These are phyloP conservation scores for Crax fasciolata DNA, from an alignment of 2,797 vertebrate genomes.

Conservation along the genomic window DNA sequence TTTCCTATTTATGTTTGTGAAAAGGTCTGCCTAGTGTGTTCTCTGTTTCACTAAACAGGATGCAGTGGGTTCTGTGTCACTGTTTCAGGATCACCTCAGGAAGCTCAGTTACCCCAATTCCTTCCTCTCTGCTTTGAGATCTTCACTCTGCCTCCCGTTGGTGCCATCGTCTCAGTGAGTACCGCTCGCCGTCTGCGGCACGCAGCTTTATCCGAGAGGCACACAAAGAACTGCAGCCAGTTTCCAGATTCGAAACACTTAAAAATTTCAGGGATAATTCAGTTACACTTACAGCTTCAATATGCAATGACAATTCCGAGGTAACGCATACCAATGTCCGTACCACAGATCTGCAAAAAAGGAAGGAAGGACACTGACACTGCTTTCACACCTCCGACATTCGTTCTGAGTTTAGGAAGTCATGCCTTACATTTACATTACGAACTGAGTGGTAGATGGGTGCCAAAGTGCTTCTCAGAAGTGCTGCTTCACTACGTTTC, in stretches of 20 bases:
- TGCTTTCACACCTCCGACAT: neutral
- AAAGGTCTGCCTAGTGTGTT: slow-evolving; percentile 62
- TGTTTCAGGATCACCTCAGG: slow-evolving; percentile 93
- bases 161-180: slow-evolving; percentile 80
- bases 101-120: slow-evolving; percentile 85
- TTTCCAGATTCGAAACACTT: slow-evolving; percentile 45
- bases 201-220: slow-evolving; percentile 12
- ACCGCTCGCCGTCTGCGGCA: slow-evolving; percentile 34
- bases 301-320: slow-evolving; percentile 72
- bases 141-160: slow-evolving; percentile 72
- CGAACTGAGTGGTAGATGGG: slow-evolving; percentile 40
- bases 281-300: slow-evolving; percentile 45
- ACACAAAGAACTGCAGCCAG: neutral
- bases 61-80: slow-evolving; percentile 80
- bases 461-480: slow-evolving; percentile 73
- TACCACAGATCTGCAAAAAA: slow-evolving; percentile 33
- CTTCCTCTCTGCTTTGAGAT: slow-evolving; percentile 80
- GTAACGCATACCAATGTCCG: slow-evolving; percentile 53
- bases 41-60: slow-evolving; percentile 76
- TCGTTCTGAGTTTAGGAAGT: neutral
- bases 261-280: slow-evolving; percentile 78
- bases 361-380: neutral
- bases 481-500: neutral
- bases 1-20: slow-evolving; percentile 82
- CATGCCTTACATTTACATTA: neutral